Conservation (phyloP, 2,113 vertebrate species). For the Megalops atlanticus region DNA sequence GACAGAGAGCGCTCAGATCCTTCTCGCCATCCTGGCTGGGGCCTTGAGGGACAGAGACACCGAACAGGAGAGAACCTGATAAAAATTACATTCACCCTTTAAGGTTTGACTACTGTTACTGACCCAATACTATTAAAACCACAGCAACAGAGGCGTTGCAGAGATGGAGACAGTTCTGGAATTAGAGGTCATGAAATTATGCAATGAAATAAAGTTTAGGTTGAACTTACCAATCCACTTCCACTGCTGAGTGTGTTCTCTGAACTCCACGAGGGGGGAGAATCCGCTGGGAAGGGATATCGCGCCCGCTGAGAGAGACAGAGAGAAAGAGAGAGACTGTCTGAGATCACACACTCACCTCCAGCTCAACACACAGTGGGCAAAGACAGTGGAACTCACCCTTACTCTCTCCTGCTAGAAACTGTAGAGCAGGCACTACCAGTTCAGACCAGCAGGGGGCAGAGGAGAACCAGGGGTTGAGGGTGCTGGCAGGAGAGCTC, state of each 20-base stretch:
- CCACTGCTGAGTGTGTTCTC: slow-evolving; percentile 91
- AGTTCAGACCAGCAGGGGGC: slow-evolving; percentile 92
- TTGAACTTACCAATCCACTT: slow-evolving; percentile 82
- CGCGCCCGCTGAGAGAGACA: slow-evolving; percentile 61
- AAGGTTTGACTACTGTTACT: too few relatives aligned
- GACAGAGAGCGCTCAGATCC: slow-evolving; percentile 87
- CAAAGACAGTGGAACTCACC: slow-evolving; percentile 60
- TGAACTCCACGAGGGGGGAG: slow-evolving; percentile 89
- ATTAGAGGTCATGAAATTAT: neutral
- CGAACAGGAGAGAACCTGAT: neutral
- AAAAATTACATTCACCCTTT: neutral
- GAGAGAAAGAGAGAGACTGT: neutral
- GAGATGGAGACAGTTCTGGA: too few relatives aligned
- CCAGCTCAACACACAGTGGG: neutral
- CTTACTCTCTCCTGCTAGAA: slow-evolving; percentile 89
- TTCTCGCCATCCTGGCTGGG: slow-evolving; percentile 88
- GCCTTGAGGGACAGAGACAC: slow-evolving; percentile 60
- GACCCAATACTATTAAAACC: neutral
- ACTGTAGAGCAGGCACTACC: slow-evolving; percentile 87
- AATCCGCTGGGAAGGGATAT: slow-evolving; percentile 83
- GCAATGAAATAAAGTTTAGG: neutral
- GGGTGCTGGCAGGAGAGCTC: slow-evolving; percentile 84
- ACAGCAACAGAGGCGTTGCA: neutral
- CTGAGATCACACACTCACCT: neutral
- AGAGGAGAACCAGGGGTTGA: slow-evolving; percentile 90